These are phyloP conservation scores for Centropristis striata DNA, from an alignment of 2,113 vertebrate genomes.

Conservation along the genomic window DNA sequence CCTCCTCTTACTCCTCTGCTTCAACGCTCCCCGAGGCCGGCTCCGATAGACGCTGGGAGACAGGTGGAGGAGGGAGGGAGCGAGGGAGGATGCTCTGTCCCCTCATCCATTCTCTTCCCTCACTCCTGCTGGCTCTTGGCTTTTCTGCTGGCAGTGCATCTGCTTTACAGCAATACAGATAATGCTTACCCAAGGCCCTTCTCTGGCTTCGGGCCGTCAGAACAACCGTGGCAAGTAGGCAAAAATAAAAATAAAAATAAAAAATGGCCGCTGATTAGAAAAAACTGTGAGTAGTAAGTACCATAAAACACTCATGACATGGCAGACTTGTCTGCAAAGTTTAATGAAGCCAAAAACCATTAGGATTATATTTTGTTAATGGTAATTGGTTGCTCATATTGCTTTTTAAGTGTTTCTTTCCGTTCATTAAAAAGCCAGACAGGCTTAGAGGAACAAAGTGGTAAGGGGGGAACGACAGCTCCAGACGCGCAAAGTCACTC, in stretches of 20 bases:
- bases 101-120: conserved; percentile 38
- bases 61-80: conserved; percentile 43
- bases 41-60: conserved; percentile 44
- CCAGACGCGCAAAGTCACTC: conserved; percentile 37
- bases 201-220: conserved; percentile 7
- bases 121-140: conserved; percentile 17
- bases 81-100: conserved; percentile 34
- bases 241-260: conserved; percentile 5
- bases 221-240: conserved; percentile 13
- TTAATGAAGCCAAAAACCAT: conserved; percentile 70
- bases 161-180: conserved; percentile 72
- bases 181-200: conserved; percentile 68
- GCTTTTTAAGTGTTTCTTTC: conserved; percentile 73
- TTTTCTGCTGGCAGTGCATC: conserved; percentile 63
- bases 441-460: conserved; percentile 52
- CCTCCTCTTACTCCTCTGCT: conserved; percentile 33
- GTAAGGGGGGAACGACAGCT: conserved; percentile 46
- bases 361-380: conserved; percentile 70
- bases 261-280: conserved; percentile 1
- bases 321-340: conserved; percentile 45
- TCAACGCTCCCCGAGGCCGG: conserved; percentile 55
- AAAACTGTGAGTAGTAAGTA: background rate
- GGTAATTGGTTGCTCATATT: conserved; percentile 65
- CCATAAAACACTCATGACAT: conserved; percentile 49
- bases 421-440: conserved; percentile 69